Evolutionary conservation across 2,113 vertebrate genomes (phyloP).

Genomic region (Speoplatyrhinus poulsoni): DNA sequence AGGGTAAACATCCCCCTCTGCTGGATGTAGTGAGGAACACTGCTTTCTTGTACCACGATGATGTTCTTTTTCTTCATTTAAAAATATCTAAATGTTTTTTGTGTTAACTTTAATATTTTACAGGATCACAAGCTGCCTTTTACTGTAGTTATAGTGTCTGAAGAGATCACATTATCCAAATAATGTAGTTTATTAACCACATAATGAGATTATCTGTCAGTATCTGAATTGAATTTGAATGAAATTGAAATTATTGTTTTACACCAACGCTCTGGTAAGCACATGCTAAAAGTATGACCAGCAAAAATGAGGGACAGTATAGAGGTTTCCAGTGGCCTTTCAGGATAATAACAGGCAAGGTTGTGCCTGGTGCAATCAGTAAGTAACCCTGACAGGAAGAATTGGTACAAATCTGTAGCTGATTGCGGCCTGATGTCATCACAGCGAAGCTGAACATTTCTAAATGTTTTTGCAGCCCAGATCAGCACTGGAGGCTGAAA

Average conservation of each 20-base stretch:
- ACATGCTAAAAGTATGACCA: too few species aligned
- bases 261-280: too few species aligned
- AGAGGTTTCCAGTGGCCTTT: not conserved
- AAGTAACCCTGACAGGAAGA: conserved; percentile 7
- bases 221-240: too few species aligned
- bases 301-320: too few species aligned
- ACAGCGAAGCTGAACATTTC: conserved; percentile 16
- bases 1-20: conserved; percentile 37
- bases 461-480: conserved; percentile 1
- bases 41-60: not conserved
- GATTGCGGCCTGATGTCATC: conserved; percentile 54
- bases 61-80: not conserved
- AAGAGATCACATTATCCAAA: not conserved
- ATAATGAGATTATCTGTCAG: too few species aligned
- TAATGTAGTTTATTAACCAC: too few species aligned
- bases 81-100: not conserved
- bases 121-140: too few species aligned
- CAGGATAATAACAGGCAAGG: not conserved
- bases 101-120: too few species aligned
- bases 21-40: conserved; percentile 25
- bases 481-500: conserved; percentile 5
- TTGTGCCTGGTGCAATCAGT: conserved; percentile 5
- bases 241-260: too few species aligned
- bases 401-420: not conserved
- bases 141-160: too few species aligned